Evolutionary conservation across 2,888 invertebrate species (phyloP), one percentile per base, ranked within the genome.

Genomic region (Lydus trimaculatus): DNA sequence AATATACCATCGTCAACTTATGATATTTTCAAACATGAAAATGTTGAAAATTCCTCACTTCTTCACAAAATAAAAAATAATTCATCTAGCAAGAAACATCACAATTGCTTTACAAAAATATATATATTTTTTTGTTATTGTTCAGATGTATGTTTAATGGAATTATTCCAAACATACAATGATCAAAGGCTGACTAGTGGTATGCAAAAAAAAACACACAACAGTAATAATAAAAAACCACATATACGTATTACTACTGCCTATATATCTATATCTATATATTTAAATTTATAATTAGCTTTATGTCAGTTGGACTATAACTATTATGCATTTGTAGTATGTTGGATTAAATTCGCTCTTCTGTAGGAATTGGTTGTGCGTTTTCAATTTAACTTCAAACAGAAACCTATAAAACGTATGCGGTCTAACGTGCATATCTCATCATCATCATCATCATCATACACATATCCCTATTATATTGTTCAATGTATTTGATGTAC

Each of bases 311-410:
- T 28, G 13, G 28, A 28, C n/a, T 52, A 13, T 52, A 52, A 52
- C 23, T 56, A 56, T 56, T 28, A 56, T 56, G 28, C 56, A 28
- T 56, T 56, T 28, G 56, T 56, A 25, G 56, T 56, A 25, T 56
- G 28, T 56, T 13, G 56, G 56, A 28, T 56, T 56, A 56, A 56
- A 56, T 56, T 15, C 56, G 69, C 60, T 63, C 59, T 63, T 63
- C 36, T 69, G 65, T 59, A 63, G 63, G 58, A 65, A 69, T 69
- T 62, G 65, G 28, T 69, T 65, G 69, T 31, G 62, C 59, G 62
- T 65, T 64, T 68, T 68, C 64, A 68, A 65, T 68, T 68, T 68
- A 62, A 68, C 68, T 68, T 68, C 68, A 68, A 68, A 68, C 64
- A 65, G 65, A 68, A 61, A 59, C n/a, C 48, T 7, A 48, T 20